Conservation (phyloP, 2,888 invertebrate genomes). For the Penaeus monodon region DNA sequence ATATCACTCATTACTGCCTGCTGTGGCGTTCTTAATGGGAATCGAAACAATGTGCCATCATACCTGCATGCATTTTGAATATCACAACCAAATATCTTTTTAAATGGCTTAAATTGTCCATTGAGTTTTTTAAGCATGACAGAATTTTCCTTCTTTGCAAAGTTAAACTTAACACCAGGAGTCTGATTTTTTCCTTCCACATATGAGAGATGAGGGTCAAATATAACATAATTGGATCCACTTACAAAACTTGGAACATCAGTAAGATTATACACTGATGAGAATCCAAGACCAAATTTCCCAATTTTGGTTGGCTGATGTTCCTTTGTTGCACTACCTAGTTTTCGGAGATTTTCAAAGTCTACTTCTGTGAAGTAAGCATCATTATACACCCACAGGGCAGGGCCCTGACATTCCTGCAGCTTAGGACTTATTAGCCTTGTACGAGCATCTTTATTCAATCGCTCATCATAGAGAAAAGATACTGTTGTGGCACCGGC, state of each 20-base stretch:
- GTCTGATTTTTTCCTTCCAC: not conserved
- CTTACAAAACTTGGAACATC: constrained; percentile 44
- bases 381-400: constrained; percentile 45
- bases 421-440: constrained; percentile 14
- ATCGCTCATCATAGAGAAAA: constrained; percentile 36
- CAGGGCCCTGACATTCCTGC: constrained; percentile 41
- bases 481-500: constrained; percentile 31
- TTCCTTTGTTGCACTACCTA: constrained; percentile 38
- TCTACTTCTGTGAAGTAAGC: constrained; percentile 30
- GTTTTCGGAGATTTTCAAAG: constrained; percentile 21
- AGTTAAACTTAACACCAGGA: constrained; percentile 28
- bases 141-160: constrained; percentile 9
- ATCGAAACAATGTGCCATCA: constrained; percentile 36
- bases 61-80: constrained; percentile 8
- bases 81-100: constrained; percentile 27
- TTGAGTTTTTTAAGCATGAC: constrained; percentile 32
- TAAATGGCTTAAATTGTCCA: constrained; percentile 45
- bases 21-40: constrained; percentile 33
- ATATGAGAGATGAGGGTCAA: constrained; percentile 44
- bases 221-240: constrained; percentile 41
- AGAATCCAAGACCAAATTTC: constrained; percentile 50
- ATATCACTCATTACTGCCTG: constrained; percentile 46
- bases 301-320: constrained; percentile 43
- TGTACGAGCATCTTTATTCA: constrained; percentile 18
- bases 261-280: constrained; percentile 44